Conservation (phyloP, 1,140 invertebrate genomes). For the Drosophila carrolli region DNA sequence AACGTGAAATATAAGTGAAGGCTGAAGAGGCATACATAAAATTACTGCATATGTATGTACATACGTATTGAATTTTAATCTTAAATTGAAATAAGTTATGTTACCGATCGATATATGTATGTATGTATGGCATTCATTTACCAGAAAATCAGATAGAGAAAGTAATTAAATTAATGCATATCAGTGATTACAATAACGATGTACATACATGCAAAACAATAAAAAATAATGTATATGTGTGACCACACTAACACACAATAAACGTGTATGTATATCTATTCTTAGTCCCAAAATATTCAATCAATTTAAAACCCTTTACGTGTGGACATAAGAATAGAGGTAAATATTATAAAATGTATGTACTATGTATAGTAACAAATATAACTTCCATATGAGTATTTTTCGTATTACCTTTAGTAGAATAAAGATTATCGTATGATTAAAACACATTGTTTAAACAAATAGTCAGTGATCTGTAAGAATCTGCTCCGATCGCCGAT, state of each 20-base stretch:
- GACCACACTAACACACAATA: slow-evolving; percentile 16
- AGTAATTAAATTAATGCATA: slow-evolving; percentile 76
- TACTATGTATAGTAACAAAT: slow-evolving; percentile 72
- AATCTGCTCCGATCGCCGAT: slow-evolving; percentile 5
- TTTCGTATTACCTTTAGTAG: slow-evolving; percentile 80
- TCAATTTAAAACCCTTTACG: slow-evolving; percentile 37
- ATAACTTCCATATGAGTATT: slow-evolving; percentile 82
- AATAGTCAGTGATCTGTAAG: neutral
- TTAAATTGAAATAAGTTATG: slow-evolving; percentile 28
- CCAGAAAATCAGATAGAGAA: slow-evolving; percentile 29
- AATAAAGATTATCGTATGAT: slow-evolving; percentile 79
- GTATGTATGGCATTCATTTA: slow-evolving; percentile 10
- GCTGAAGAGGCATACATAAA: slow-evolving; percentile 1
- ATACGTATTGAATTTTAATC: slow-evolving; percentile 26
- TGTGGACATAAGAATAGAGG: slow-evolving; percentile 65
- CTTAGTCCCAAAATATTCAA: slow-evolving; percentile 32
- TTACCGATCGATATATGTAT: slow-evolving; percentile 22
- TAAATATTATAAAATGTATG: slow-evolving; percentile 65
- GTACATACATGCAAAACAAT: slow-evolving; percentile 38
- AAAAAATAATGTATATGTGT: slow-evolving; percentile 25
- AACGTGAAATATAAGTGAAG: slow-evolving; percentile 7
- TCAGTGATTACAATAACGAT: slow-evolving; percentile 68
- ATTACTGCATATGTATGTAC: slow-evolving; percentile 1
- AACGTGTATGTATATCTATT: slow-evolving; percentile 28
- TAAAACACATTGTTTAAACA: slow-evolving; percentile 40